Percentiles rank a stretch among this genome's conserved stretches.
Evolutionary conservation across 2,113 vertebrate genomes (phyloP).

Genomic region (Echinops telfairi): DNA sequence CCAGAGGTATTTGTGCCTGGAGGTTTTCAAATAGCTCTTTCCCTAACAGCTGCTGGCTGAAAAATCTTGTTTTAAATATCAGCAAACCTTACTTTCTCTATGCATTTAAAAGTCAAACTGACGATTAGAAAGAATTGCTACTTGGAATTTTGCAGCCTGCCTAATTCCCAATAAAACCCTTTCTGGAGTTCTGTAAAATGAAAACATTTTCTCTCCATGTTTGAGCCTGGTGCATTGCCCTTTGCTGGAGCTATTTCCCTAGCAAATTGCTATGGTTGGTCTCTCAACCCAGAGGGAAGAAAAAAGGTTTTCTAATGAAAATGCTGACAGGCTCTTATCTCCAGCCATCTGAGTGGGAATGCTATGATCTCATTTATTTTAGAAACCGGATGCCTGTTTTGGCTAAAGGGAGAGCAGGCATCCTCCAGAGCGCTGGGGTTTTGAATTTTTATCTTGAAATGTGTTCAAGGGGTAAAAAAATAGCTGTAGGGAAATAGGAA

Average conservation of each 20-base stretch:
- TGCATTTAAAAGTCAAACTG: slow-evolving; percentile 52
- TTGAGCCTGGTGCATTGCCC: slow-evolving; percentile 49
- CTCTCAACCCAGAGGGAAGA: slow-evolving; percentile 62
- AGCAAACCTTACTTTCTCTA: slow-evolving; percentile 57
- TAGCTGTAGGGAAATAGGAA: not conserved
- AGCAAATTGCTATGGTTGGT: slow-evolving; percentile 73
- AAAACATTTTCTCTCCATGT: slow-evolving; percentile 53
- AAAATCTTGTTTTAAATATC: slow-evolving; percentile 64
- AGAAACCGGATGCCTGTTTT: slow-evolving; percentile 73
- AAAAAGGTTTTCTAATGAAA: slow-evolving; percentile 77
- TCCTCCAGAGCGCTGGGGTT: slow-evolving; percentile 56
- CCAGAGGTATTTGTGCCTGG: not conserved
- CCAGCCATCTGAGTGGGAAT: slow-evolving; percentile 55
- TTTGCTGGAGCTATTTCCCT: slow-evolving; percentile 53
- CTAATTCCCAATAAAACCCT: slow-evolving; percentile 62
- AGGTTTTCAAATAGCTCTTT: slow-evolving; percentile 16
- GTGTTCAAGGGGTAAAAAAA: slow-evolving; percentile 70
- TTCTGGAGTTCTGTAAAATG: slow-evolving; percentile 65
- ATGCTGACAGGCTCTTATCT: slow-evolving; percentile 81
- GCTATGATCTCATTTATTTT: slow-evolving; percentile 75
- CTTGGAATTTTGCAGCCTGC: slow-evolving; percentile 32
- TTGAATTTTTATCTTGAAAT: slow-evolving; percentile 74
- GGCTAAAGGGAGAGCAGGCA: slow-evolving; percentile 65
- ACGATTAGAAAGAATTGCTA: slow-evolving; percentile 29
- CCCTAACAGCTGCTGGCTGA: slow-evolving; percentile 2